Base-by-base conservation (phyloP, 2,113 vertebrate species). In the Meleagris gallopavo region DNA sequence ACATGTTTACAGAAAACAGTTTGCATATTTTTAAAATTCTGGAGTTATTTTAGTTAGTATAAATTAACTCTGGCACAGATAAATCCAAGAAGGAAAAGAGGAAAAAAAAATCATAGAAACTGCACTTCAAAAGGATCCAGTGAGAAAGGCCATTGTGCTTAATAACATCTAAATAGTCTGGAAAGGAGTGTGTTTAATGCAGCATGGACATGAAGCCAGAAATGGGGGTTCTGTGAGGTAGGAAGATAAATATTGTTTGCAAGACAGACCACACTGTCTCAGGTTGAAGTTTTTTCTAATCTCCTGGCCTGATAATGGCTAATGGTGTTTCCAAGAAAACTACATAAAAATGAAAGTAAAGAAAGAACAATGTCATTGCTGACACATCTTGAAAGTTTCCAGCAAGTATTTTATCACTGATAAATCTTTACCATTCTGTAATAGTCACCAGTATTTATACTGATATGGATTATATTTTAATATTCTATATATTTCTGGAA, bases 51-150 rank as follows among this genome's bases (percentile, higher is more conserved):
- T 45, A 77, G 30, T 1, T 3, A 58, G 12, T 2, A 24, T 21
- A 46, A 83, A 77, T 88, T 74, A 62, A 60, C 19, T 64, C 80
- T 6, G 66, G 1, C 5, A 76, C 62, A 21, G 24, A 55, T 71
- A 36, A 58, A 71, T 17, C 9, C 3, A 4, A 79, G 7, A 2
- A 61, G 10, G 6, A 30, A 48, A 50, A 83, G 25, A 18, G 54
- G 1, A 52, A 0, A 52, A 34, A 64, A 29, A 60, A 15, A 0
- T 5, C 38, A 7, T 40, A 40, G 34, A 74, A 83, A 1, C 2
- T 27, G 32, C 11, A 64, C 58, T 77, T 40, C 17, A 74, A 60
- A 83, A 83, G 14, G 3, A 3, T 83, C 9, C 22, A 21, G 3
- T 80, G 65, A 65, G 8, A 67, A 86, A 83, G 14, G 3, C 8